Evolutionary conservation across 2,797 vertebrate genomes (phyloP).

Genomic region (Pangasius mekongensis): DNA sequence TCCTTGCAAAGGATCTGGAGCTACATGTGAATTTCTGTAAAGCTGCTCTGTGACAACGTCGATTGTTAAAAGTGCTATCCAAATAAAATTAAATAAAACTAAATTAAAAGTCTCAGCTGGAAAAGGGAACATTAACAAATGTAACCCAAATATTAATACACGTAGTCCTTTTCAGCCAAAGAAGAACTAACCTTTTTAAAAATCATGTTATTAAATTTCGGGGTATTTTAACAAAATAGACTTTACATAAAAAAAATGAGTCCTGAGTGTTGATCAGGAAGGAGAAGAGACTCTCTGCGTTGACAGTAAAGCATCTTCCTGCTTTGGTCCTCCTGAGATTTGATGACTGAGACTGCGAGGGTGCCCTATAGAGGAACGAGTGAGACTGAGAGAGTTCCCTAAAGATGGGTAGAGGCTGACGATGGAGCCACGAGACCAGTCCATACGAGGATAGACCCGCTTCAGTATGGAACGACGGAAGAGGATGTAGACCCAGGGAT

Average conservation of each 20-base stretch:
- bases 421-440: constrained; percentile 75
- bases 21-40: not conserved
- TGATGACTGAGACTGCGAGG: not conserved
- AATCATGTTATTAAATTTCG: not conserved
- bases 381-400: constrained; percentile 73
- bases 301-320: not conserved
- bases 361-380: constrained; percentile 58
- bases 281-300: not conserved
- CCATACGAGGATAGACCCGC: constrained; percentile 78
- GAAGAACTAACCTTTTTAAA: not conserved
- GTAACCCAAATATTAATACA: not conserved
- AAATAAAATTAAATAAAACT: not conserved
- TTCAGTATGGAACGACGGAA: constrained; percentile 86
- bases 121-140: not conserved
- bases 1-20: no score
- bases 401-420: constrained; percentile 71
- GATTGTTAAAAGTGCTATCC: no score
- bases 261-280: constrained; percentile 26
- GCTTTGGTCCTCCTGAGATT: constrained; percentile 18
- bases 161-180: not conserved
- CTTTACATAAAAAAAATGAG: not conserved
- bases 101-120: not conserved
- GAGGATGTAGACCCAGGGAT: constrained; percentile 97
- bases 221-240: not conserved
- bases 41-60: not conserved